Evolutionary conservation across 2,888 invertebrate genomes (phyloP).

Genomic region (Seira musarum): DNA sequence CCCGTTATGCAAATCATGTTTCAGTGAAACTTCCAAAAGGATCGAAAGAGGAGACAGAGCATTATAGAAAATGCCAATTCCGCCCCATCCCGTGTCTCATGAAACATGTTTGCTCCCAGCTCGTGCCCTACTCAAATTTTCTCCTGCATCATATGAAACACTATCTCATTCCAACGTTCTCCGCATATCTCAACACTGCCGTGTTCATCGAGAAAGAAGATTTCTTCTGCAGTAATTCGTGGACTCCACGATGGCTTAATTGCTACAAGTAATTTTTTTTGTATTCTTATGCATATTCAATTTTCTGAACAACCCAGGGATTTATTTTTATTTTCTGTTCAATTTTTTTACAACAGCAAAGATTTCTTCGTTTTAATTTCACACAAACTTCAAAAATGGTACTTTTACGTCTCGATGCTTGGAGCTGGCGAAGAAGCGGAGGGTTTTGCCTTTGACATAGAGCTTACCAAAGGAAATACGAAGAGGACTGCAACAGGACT

Average conservation of each 20-base stretch:
- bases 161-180: slow-evolving; percentile 51
- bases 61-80: slow-evolving; percentile 53
- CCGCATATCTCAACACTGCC: slow-evolving; percentile 33
- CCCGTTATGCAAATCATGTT: slow-evolving; percentile 24
- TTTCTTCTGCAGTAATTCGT: slow-evolving; percentile 50
- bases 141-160: slow-evolving; percentile 58
- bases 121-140: slow-evolving; percentile 60
- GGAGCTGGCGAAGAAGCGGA: slow-evolving; percentile 55
- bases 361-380: slow-evolving; percentile 63
- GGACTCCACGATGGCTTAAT: slow-evolving; percentile 63
- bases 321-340: too few species aligned
- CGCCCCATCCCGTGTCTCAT: slow-evolving; percentile 63
- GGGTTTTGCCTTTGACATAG: slow-evolving; percentile 53
- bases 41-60: slow-evolving; percentile 49
- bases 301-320: too few species aligned
- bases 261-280: too few species aligned
- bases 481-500: slow-evolving; percentile 51
- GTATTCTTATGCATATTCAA: too few species aligned
- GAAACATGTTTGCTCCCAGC: slow-evolving; percentile 47
- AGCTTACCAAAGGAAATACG: slow-evolving; percentile 42
- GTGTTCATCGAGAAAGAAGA: slow-evolving; percentile 50
- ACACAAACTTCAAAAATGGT: slow-evolving; percentile 57
- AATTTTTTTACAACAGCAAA: too few species aligned
- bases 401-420: slow-evolving; percentile 63
- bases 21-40: slow-evolving; percentile 58